Conservation (phyloP, 2,113 vertebrate genomes). For the Tamias sibiricus region DNA sequence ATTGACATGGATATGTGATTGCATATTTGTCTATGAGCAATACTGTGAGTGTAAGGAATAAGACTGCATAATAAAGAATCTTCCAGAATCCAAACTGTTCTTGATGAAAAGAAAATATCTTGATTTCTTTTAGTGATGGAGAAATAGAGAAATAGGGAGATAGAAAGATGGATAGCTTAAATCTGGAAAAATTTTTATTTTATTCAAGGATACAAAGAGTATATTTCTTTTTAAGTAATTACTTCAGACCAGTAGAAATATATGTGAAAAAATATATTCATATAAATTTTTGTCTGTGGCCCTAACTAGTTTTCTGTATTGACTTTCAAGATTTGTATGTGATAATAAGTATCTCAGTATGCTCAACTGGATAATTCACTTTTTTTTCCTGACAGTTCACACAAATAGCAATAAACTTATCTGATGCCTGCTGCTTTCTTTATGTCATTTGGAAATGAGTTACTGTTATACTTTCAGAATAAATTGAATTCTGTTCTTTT, state of each 20-base stretch:
- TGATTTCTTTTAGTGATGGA: background rate
- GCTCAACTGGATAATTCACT: conserved; percentile 53
- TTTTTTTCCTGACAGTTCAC: background rate
- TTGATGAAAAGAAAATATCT: background rate
- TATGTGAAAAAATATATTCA: background rate
- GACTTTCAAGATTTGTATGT: conserved; percentile 39
- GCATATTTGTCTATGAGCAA: fast-evolving
- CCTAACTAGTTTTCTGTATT: background rate
- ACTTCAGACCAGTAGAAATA: background rate
- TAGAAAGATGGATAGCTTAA: background rate
- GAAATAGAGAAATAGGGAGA: background rate
- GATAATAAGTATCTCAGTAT: conserved; percentile 36
- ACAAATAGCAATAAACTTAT: conserved; percentile 67
- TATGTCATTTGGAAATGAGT: conserved; percentile 42
- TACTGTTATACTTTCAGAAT: conserved; percentile 57
- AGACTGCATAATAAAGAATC: background rate
- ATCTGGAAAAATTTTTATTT: background rate
- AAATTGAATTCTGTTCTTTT: conserved; percentile 75
- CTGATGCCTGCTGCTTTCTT: conserved; percentile 53
- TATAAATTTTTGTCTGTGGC: background rate
- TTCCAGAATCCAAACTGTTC: background rate
- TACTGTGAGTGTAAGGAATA: background rate
- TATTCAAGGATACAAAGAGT: background rate
- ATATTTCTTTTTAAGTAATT: background rate
- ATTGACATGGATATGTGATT: background rate